Base-by-base conservation (phyloP, 2,888 invertebrate genomes). In the Euphydryas editha region DNA sequence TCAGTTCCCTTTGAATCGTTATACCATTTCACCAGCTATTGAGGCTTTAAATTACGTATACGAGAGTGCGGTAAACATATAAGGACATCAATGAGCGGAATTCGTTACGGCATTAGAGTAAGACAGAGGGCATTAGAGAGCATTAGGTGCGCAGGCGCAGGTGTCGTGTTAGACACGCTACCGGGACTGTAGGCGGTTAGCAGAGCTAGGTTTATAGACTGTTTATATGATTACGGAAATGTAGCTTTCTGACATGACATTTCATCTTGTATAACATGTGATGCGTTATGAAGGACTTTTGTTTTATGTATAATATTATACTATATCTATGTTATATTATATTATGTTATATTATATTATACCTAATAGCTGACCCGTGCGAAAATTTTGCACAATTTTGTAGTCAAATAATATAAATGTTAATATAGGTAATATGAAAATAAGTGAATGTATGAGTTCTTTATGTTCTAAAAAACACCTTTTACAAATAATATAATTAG, bases 81-180 rank as follows among this genome's bases (percentile, higher is more conserved):
- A 68, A 70, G 78, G 81, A 79, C 75, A 76, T 77, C 78, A 76
- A 77, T 82, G 76, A 81, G 71, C 76, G 76, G 77, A 76, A 85
- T 85, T 79, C 71, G 81, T 77, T 76, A 80, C 73, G 83, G 80
- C 78, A 76, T 78, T 80, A 81, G 78, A 78, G 80, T 81, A 83
- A 82, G 80, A 81, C 83, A 80, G 81, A 77, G 77, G 72, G 75
- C 83, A 87, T 88, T 87, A 87, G 79, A 70, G 78, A 72, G 77
- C 87, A 90, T 87, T 87, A 86, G 78, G 78, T 78, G 72, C 71
- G 72, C 80, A 78, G 86, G 86, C 87, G 90, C 88, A 88, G 90
- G 84, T 80, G 77, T 72, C 74, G 78, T 69, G 75, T 90, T 88
- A 77, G 88, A 73, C 81, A 88, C 87, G 90, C 90, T 87, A 84